Conservation (phyloP, 1,140 invertebrate genomes). For the Papilio dardanus region DNA sequence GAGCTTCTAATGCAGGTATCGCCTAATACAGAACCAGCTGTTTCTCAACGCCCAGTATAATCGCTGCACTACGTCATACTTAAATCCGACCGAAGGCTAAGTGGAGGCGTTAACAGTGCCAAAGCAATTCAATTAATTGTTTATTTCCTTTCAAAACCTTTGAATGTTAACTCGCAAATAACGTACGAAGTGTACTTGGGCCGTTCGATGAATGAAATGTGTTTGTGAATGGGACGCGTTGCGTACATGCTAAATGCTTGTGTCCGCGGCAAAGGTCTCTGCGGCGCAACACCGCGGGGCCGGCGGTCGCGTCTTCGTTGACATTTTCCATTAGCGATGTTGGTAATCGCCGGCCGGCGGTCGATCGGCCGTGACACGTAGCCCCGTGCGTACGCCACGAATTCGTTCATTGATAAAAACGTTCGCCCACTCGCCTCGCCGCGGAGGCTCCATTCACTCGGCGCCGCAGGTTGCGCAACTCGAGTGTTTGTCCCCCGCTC, state of each 20-base stretch:
- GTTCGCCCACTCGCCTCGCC: constrained; percentile 64
- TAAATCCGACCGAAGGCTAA: constrained; percentile 77
- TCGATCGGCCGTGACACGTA: constrained; percentile 69
- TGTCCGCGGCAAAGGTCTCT: constrained; percentile 46
- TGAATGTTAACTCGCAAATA: constrained; percentile 29
- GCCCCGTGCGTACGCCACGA: constrained; percentile 71
- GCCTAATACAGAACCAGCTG: constrained; percentile 60
- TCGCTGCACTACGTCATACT: constrained; percentile 64
- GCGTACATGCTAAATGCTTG: constrained; percentile 40
- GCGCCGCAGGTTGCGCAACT: constrained; percentile 73
- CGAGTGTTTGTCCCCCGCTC: constrained; percentile 57
- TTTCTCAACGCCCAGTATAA: constrained; percentile 63
- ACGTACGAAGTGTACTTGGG: constrained; percentile 18
- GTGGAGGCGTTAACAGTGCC: constrained; percentile 71
- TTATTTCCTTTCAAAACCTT: constrained; percentile 67
- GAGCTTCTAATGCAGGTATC: constrained; percentile 64
- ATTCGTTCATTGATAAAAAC: constrained; percentile 81
- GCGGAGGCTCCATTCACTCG: constrained; percentile 73
- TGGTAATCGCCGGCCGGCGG: constrained; percentile 50
- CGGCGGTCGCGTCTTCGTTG: constrained; percentile 52
- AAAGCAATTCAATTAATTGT: constrained; percentile 74
- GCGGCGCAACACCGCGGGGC: constrained; percentile 46
- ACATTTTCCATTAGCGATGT: constrained; percentile 69
- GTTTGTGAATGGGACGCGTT: constrained; percentile 25
- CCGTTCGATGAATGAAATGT: constrained; percentile 23